These are phyloP conservation scores for Aplysia californica DNA, from an alignment of 1,140 invertebrate genomes.

Conservation along the genomic window DNA sequence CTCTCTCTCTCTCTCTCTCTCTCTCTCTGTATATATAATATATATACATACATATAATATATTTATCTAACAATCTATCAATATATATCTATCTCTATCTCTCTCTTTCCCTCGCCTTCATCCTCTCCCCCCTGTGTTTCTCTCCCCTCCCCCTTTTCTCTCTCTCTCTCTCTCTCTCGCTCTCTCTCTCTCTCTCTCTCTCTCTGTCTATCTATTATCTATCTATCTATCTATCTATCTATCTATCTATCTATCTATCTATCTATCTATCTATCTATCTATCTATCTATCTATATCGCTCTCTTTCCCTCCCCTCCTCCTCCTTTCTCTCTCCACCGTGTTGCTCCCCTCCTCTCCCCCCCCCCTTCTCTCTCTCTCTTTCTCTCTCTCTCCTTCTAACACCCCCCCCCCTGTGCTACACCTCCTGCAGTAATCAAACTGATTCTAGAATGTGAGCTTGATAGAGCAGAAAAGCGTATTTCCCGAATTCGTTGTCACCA, in stretches of 20 bases:
- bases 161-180: slow-evolving; percentile 15
- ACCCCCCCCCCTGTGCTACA: not conserved
- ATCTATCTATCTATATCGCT: not conserved
- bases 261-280: slow-evolving; percentile 1
- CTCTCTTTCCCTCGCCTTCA: not conserved
- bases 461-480: too few species aligned
- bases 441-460: too few species aligned
- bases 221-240: not conserved
- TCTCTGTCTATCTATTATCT: not conserved
- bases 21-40: not conserved
- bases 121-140: not conserved
- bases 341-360: not conserved
- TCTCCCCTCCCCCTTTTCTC: not conserved
- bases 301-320: not conserved
- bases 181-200: slow-evolving; percentile 15
- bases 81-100: slow-evolving; percentile 10
- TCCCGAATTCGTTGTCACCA: too few species aligned
- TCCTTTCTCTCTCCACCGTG: slow-evolving; percentile 1
- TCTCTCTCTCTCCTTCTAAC: not conserved
- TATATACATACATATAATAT: too few species aligned
- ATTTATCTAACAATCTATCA: not conserved
- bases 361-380: not conserved
- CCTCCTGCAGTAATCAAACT: not conserved
- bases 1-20: slow-evolving; percentile 2
- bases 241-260: slow-evolving; percentile 2